Evolutionary conservation across 2,797 vertebrate species (phyloP), one percentile per base, ranked within the genome.

Genomic region (Acrossocheilus wenchowensis): DNA sequence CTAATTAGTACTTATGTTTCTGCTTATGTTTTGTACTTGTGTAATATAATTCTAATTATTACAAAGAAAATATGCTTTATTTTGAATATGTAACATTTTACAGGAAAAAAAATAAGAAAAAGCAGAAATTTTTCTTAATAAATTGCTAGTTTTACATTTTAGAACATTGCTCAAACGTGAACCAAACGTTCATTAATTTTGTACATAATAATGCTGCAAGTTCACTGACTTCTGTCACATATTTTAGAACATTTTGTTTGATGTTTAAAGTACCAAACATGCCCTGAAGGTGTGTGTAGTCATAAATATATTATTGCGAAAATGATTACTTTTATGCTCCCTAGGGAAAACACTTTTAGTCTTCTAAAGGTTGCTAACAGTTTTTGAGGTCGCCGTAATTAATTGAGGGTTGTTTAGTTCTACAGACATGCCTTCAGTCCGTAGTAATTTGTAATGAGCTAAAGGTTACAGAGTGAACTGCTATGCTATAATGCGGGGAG

Each of bases 151-250:
- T 15, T 15, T 6, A 17, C 15, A 17, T 52, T 52, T 52, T 52
- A 52, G 50, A 52, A 52, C 15, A 17, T 52, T 52, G 14, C 48
- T 14, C 15, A 50, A 50, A 17, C 0, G 48, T 50, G 14, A 50
- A 50, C 73, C 74, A 78, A 52, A 64, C 72, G 77, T 72, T 84
- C 79, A 68, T 87, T 87, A 82, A 81, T 79, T 85, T 71, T 78
- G 26, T 62, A 23, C 36, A 74, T 71, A 41, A 36, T 43, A 78
- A 84, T 71, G 66, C 68, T 66, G n/a, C 8, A 36, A 78, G 75
- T 86, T 86, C 72, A 81, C 41, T 83, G n/a, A 80, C 88, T 78
- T 87, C 84, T 90, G 78, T 83, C 88, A 83, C 86, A 62, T 72
- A 41, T 54, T 17, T 79, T 82, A 36, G 75, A 79, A 83, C 72